Evolutionary conservation across 1,140 invertebrate species (phyloP).

Genomic region (Babylonia areolata): DNA sequence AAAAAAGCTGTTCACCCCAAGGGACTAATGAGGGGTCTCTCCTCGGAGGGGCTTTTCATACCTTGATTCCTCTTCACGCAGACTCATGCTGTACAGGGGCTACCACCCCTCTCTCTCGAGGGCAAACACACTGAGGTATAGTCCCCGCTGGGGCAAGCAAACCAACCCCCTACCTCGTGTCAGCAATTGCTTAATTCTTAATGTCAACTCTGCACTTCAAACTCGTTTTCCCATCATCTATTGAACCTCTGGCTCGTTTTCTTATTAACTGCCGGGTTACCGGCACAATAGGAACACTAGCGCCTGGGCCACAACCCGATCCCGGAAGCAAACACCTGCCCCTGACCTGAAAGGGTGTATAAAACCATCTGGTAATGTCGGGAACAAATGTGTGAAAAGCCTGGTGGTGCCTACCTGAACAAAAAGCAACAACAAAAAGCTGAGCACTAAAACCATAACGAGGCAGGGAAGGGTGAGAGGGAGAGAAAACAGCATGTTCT

Average conservation of each 20-base stretch:
- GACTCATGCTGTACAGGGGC: too few species aligned
- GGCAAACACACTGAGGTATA: too few species aligned
- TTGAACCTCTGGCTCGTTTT: constrained; percentile 10
- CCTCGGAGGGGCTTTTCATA: too few species aligned
- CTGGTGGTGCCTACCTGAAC: not conserved
- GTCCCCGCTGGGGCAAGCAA: too few species aligned
- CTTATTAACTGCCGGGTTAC: not conserved
- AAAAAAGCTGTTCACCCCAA: too few species aligned
- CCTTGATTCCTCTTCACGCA: too few species aligned
- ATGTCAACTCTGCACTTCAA: not conserved
- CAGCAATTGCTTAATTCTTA: not conserved
- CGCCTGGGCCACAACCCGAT: not conserved
- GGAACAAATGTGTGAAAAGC: not conserved
- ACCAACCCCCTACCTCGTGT: too few species aligned
- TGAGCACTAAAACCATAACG: not conserved
- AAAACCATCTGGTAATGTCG: not conserved
- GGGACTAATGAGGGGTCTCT: too few species aligned
- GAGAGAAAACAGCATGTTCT: not conserved
- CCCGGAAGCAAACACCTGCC: not conserved
- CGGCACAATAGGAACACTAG: not conserved
- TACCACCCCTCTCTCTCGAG: too few species aligned
- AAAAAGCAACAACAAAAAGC: not conserved
- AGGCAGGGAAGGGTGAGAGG: not conserved
- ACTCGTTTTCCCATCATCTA: constrained; percentile 22
- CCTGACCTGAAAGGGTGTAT: not conserved